A percentile compares a stretch with the other conserved stretches of the same genome.
Conservation (phyloP, 2,888 invertebrate species). For the Girardia tigrina region DNA sequence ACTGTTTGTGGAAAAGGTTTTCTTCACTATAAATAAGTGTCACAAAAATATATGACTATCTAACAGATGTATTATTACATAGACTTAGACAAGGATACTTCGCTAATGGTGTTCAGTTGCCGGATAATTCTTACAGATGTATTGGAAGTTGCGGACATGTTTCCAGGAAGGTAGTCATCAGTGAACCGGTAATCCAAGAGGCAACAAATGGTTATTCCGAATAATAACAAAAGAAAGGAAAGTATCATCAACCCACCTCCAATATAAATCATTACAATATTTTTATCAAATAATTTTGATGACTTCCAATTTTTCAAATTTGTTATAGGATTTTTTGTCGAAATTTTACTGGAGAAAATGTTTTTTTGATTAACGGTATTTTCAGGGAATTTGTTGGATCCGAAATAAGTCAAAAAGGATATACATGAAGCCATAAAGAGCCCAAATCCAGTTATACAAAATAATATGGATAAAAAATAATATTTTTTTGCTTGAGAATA, state of each 20-base stretch:
- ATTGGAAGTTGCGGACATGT: not conserved
- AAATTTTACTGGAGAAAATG: not conserved
- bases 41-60: no score
- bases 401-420: not conserved
- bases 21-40: no score
- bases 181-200: not conserved
- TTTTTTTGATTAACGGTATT: not conserved
- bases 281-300: not conserved
- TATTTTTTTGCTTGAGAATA: not conserved
- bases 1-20: no score
- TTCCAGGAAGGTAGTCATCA: not conserved
- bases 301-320: not conserved
- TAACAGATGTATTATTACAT: no score
- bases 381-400: not conserved
- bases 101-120: constrained; percentile 1
- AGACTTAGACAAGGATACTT: not conserved
- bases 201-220: not conserved
- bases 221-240: not conserved
- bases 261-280: not conserved
- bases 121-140: not conserved
- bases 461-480: not conserved
- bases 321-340: not conserved
- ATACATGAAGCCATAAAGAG: constrained; percentile 9
- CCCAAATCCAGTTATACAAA: not conserved
- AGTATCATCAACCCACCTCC: not conserved